A percentile compares a stretch with the other conserved stretches of the same genome.
Evolutionary conservation across 2,888 invertebrate species (phyloP).

Genomic region (Meteorus cinctellus): DNA sequence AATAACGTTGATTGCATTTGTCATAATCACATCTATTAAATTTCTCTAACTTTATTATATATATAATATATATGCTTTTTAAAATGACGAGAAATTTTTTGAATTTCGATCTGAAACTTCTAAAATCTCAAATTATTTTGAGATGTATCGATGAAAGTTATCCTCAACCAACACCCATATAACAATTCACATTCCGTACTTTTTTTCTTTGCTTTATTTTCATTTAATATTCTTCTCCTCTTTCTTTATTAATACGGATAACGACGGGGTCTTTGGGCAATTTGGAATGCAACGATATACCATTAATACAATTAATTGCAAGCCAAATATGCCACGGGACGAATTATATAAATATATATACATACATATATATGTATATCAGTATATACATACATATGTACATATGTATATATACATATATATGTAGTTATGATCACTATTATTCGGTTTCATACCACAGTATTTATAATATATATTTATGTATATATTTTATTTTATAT

Average conservation of each 20-base stretch:
- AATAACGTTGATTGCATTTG: constrained; percentile 30
- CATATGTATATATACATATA: constrained; percentile 47
- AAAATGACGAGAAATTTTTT: constrained; percentile 24
- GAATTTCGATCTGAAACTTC: constrained; percentile 21
- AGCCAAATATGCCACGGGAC: constrained; percentile 65
- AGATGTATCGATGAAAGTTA: constrained; percentile 1
- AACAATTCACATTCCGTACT: constrained; percentile 38
- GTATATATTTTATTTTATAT: constrained; percentile 58
- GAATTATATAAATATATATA: constrained; percentile 52
- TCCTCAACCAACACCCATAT: constrained; percentile 26
- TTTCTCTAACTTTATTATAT: constrained; percentile 22
- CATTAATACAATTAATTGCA: constrained; percentile 62
- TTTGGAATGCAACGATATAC: constrained; percentile 65
- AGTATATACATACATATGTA: constrained; percentile 13
- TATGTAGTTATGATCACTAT: constrained; percentile 61
- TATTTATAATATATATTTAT: constrained; percentile 68
- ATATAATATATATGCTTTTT: constrained; percentile 19
- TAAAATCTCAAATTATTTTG: constrained; percentile 9
- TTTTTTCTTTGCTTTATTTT: constrained; percentile 26
- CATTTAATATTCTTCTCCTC: constrained; percentile 37
- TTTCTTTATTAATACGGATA: constrained; percentile 63
- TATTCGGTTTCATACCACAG: constrained; percentile 68
- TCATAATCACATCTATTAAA: background rate
- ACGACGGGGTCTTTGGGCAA: constrained; percentile 67
- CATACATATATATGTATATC: constrained; percentile 55